These are phyloP conservation scores for Dinoponera quadriceps DNA, from an alignment of 1,140 invertebrate species.

Conservation along the genomic window DNA sequence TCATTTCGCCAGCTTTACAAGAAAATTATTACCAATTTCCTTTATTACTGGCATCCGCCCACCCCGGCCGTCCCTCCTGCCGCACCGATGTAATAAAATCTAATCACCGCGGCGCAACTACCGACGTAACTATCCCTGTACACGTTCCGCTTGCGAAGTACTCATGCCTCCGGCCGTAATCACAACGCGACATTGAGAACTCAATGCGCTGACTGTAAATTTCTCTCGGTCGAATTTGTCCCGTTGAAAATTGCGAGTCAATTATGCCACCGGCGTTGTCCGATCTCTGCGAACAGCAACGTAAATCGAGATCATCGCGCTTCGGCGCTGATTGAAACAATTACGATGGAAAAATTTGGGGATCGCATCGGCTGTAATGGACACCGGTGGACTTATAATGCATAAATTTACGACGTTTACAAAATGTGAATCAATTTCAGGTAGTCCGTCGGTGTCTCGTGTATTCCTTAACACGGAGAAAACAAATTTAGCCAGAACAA, in stretches of 20 bases:
- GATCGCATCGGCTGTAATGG: too few relatives aligned
- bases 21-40: conserved; percentile 58
- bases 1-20: conserved; percentile 32
- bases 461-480: too few relatives aligned
- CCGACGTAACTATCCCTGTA: conserved; percentile 22
- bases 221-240: neutral
- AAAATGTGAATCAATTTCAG: too few relatives aligned
- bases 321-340: too few relatives aligned
- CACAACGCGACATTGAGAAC: neutral
- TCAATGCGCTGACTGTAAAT: neutral
- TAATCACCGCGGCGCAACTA: conserved; percentile 32
- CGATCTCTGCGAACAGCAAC: neutral
- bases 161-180: neutral
- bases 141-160: conserved; percentile 25
- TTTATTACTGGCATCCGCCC: conserved; percentile 40
- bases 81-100: conserved; percentile 37
- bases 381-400: too few relatives aligned
- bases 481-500: too few relatives aligned
- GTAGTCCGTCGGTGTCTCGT: too few relatives aligned
- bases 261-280: neutral
- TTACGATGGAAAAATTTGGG: too few relatives aligned
- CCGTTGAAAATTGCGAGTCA: neutral
- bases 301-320: neutral
- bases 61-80: neutral
- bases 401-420: too few relatives aligned